These are phyloP conservation scores for Chromis chromis DNA, from an alignment of 2,797 vertebrate genomes.

Conservation along the genomic window DNA sequence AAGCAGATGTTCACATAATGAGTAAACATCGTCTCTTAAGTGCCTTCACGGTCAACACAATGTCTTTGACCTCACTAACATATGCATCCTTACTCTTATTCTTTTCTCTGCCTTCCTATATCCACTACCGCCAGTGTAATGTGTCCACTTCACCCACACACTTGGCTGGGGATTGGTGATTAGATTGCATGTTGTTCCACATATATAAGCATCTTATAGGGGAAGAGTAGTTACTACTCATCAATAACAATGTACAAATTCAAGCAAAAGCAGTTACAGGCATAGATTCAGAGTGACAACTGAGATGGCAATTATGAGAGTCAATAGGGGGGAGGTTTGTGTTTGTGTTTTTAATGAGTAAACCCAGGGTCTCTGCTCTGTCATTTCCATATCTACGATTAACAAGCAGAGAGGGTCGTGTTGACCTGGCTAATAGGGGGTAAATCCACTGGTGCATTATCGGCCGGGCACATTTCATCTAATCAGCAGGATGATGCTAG, in stretches of 20 bases:
- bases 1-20: conserved; percentile 32
- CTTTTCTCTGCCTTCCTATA: conserved; percentile 12
- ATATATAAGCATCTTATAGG: conserved; percentile 52
- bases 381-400: conserved; percentile 73
- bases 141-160: conserved; percentile 42
- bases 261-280: conserved; percentile 49
- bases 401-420: conserved; percentile 74
- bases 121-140: conserved; percentile 8
- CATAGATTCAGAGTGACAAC: conserved; percentile 35
- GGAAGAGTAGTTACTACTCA: conserved; percentile 63
- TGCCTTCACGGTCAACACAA: conserved; percentile 6
- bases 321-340: conserved; percentile 35
- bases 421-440: conserved; percentile 83
- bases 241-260: conserved; percentile 60
- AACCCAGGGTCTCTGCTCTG: conserved; percentile 58
- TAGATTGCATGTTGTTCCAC: conserved; percentile 58
- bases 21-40: conserved; percentile 12
- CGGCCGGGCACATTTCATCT: conserved; percentile 84
- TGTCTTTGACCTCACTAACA: conserved; percentile 25
- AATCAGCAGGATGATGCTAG: conserved; percentile 85
- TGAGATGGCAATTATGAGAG: conserved; percentile 42
- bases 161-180: conserved; percentile 42
- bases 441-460: conserved; percentile 85
- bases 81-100: conserved; percentile 5
- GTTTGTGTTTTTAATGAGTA: conserved; percentile 75